phyloP scores from a whole-genome alignment of 2,113 vertebrate species.

The Proteles cristata region DNA sequence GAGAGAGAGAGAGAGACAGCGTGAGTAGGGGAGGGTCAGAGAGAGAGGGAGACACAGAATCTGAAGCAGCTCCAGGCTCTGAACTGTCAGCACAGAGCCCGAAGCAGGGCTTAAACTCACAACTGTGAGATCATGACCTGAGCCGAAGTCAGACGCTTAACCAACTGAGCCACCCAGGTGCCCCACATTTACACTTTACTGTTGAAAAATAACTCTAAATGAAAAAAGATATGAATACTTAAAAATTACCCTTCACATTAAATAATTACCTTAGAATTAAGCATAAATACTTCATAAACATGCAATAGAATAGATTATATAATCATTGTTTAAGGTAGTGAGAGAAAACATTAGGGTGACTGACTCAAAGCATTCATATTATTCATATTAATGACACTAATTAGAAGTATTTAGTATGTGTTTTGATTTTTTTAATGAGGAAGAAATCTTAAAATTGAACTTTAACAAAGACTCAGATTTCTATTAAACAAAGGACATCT shows the following conservation, averaged over 20 bases:
- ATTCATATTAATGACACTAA: conserved; percentile 24
- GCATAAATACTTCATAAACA: conserved; percentile 24
- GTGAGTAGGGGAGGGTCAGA: no score
- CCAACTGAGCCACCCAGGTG: no score
- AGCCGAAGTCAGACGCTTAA: no score
- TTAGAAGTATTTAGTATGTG: conserved; percentile 12
- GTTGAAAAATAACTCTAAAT: conserved; percentile 49
- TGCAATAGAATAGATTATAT: not conserved
- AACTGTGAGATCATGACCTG: no score
- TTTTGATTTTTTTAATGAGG: not conserved
- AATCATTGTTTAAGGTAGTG: conserved; percentile 11
- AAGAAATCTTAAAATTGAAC: not conserved
- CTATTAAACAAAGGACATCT: not conserved
- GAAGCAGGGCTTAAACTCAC: no score
- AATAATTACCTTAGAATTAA: conserved; percentile 20
- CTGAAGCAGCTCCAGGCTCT: no score
- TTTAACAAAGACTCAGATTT: not conserved
- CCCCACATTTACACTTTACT: not conserved
- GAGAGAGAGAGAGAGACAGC: no score
- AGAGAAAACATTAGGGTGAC: not conserved
- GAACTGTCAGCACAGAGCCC: no score
- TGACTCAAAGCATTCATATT: conserved; percentile 32
- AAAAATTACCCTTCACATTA: conserved; percentile 41
- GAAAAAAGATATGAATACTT: conserved; percentile 16
- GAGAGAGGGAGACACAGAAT: no score